phyloP scores from a whole-genome alignment of 2,797 vertebrate genomes.

The Urocyon cinereoargenteus region DNA sequence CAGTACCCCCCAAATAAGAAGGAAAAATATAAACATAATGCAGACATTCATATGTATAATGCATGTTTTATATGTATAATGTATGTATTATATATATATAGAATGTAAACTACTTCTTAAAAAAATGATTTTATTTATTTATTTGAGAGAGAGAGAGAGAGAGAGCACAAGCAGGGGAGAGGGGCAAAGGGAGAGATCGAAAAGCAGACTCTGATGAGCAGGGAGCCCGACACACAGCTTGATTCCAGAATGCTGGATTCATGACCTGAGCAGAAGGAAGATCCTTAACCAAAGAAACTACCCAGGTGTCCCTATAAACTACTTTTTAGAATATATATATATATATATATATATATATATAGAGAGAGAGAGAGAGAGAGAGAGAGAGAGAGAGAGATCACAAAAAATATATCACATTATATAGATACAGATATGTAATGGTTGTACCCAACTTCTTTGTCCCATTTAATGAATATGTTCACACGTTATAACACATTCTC shows the following conservation, averaged over 20 bases:
- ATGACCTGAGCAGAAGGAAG: not conserved
- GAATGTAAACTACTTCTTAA: not conserved
- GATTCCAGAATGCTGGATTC: not conserved
- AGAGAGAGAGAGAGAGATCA: not conserved
- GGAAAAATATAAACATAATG: not conserved
- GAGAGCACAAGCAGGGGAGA: not conserved
- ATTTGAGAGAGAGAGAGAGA: not conserved
- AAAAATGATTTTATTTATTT: not conserved
- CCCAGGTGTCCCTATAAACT: not conserved
- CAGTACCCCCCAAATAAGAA: not conserved
- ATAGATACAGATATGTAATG: not conserved
- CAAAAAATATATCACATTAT: not conserved
- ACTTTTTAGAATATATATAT: not conserved
- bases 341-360: no score
- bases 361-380: no score
- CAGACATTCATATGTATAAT: not conserved
- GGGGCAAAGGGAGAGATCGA: not conserved
- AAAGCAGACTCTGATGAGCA: not conserved
- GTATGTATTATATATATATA: no score
- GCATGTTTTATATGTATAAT: no score
- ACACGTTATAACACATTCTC: not conserved
- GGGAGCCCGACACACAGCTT: accelerated
- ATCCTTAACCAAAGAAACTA: not conserved
- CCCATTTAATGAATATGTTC: not conserved
- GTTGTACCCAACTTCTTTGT: not conserved